Evolutionary conservation across 2,797 vertebrate genomes (phyloP).

Genomic region (Salmo trutta): DNA sequence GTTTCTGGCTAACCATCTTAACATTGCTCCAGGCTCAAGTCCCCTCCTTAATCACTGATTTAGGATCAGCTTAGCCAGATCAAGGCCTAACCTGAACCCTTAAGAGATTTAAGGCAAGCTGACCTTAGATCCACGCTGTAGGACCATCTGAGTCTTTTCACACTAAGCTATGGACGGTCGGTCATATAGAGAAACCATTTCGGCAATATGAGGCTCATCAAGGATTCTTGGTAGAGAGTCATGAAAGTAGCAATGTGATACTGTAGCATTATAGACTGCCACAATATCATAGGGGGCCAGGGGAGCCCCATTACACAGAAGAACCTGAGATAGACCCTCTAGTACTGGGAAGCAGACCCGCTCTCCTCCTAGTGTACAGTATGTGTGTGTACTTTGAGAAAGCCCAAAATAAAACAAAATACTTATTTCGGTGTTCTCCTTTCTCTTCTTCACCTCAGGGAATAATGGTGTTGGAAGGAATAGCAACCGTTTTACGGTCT

Average conservation of each 20-base stretch:
- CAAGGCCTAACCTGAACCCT: background rate
- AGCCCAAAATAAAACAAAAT: background rate
- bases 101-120: background rate
- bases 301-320: too few species aligned
- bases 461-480: background rate
- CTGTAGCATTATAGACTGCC: background rate
- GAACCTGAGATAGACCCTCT: background rate
- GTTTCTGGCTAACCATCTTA: background rate
- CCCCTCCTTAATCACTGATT: too few species aligned
- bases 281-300: background rate
- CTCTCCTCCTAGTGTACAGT: background rate
- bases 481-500: too few species aligned
- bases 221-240: background rate
- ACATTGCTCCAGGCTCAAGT: background rate
- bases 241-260: conserved; percentile 5
- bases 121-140: background rate
- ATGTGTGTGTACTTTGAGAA: conserved; percentile 1
- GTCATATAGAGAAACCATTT: background rate
- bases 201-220: background rate
- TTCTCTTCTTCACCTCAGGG: background rate
- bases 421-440: background rate
- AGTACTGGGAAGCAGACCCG: background rate
- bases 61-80: too few species aligned
- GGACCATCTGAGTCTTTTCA: background rate
- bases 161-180: background rate